phyloP scores from a whole-genome alignment of 2,113 vertebrate genomes.

The Phalacrocorax brasilianus region DNA sequence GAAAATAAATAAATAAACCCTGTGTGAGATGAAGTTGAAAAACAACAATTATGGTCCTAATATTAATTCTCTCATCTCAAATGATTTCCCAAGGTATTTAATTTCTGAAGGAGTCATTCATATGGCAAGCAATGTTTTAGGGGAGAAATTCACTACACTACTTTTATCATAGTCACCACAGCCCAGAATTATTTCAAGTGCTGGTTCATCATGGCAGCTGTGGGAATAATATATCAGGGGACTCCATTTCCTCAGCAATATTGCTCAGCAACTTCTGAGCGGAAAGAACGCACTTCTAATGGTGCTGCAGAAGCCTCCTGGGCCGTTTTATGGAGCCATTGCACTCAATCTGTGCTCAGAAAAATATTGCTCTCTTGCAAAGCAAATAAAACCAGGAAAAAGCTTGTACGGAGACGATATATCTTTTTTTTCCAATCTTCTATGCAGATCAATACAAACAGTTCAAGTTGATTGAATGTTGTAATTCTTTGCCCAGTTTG shows the following conservation, averaged over 20 bases:
- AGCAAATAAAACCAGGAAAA: slow-evolving; percentile 47
- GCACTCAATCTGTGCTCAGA: slow-evolving; percentile 19
- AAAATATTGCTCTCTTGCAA: slow-evolving; percentile 48
- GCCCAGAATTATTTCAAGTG: slow-evolving; percentile 19
- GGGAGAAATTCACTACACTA: not conserved
- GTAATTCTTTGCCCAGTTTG: slow-evolving; percentile 16
- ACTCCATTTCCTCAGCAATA: slow-evolving; percentile 22
- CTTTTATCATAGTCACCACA: not conserved
- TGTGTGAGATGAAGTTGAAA: not conserved
- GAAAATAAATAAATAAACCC: not conserved
- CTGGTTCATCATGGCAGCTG: not conserved
- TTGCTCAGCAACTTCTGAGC: slow-evolving; percentile 7
- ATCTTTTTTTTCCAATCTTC: not conserved
- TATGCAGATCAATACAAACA: slow-evolving; percentile 60
- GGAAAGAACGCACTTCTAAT: not conserved
- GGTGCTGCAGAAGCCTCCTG: slow-evolving; percentile 20
- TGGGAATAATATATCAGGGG: slow-evolving; percentile 42
- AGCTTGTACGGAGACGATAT: slow-evolving; percentile 14
- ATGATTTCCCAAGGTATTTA: not conserved
- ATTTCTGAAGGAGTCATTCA: not conserved
- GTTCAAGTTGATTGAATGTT: slow-evolving; percentile 14
- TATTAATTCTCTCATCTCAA: slow-evolving; percentile 8
- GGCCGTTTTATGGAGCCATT: slow-evolving; percentile 9
- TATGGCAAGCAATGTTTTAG: not conserved
- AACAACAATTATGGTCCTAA: not conserved